These are phyloP conservation scores for human DNA, from an alignment of 2,113 vertebrate species.

Conservation along the genomic window GRCh38 chr18:75411501-75412000, in stretches of 20 bases:
- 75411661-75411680: constrained; percentile 38
- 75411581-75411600: fast-evolving
- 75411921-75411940: constrained; percentile 57
- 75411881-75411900: constrained; percentile 59
- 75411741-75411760: constrained; percentile 68
- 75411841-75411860: constrained; percentile 56
- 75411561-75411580: neutral
- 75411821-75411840: constrained; percentile 61
- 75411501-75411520: fast-evolving
- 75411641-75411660: neutral
- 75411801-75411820: constrained; percentile 54
- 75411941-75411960: constrained; percentile 58
- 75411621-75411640: fast-evolving
- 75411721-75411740: constrained; percentile 65
- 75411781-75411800: constrained; percentile 74
- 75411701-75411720: constrained; percentile 69
- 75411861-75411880: constrained; percentile 69
- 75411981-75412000: constrained; percentile 55
- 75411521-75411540: neutral
- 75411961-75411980: constrained; percentile 69
- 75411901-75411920: neutral
- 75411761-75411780: constrained; percentile 65
- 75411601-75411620: fast-evolving
- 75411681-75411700: constrained; percentile 62
- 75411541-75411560: fast-evolving